These are phyloP conservation scores for Cheirogaleus major DNA, from an alignment of 2,797 vertebrate species.

Conservation along the genomic window DNA sequence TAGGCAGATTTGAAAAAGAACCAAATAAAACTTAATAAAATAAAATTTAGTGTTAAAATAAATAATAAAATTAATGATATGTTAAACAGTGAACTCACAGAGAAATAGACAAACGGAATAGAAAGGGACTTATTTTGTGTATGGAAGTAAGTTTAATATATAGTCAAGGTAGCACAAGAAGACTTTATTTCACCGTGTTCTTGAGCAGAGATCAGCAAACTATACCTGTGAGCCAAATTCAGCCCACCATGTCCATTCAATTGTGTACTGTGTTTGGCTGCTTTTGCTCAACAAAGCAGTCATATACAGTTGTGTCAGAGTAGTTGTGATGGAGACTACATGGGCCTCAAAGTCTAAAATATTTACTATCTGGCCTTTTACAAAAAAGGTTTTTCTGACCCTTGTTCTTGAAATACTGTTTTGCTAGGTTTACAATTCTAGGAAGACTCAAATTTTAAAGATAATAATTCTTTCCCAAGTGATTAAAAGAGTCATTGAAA, in stretches of 20 bases:
- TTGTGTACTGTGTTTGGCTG: neutral
- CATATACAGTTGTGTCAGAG: neutral
- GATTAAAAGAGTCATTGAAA: neutral
- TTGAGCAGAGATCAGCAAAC: neutral
- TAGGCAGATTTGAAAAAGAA: neutral
- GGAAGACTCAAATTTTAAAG: neutral
- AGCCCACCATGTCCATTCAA: neutral
- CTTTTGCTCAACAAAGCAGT: neutral
- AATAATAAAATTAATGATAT: neutral
- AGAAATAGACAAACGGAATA: neutral
- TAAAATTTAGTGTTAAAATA: neutral
- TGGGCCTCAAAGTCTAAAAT: neutral
- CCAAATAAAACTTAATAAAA: slow-evolving; percentile 3
- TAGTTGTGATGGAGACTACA: neutral
- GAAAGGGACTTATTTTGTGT: neutral
- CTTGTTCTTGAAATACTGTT: neutral
- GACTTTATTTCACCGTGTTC: neutral
- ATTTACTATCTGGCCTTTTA: neutral
- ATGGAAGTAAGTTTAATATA: neutral
- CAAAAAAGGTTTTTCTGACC: neutral
- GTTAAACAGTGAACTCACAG: neutral
- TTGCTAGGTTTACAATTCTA: neutral
- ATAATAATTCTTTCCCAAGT: neutral
- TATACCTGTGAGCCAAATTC: neutral
- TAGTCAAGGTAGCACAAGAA: neutral